Evolutionary conservation across 2,113 vertebrate genomes (phyloP), one percentile per base, ranked within the genome.

Genomic region (Equus przewalskii): DNA sequence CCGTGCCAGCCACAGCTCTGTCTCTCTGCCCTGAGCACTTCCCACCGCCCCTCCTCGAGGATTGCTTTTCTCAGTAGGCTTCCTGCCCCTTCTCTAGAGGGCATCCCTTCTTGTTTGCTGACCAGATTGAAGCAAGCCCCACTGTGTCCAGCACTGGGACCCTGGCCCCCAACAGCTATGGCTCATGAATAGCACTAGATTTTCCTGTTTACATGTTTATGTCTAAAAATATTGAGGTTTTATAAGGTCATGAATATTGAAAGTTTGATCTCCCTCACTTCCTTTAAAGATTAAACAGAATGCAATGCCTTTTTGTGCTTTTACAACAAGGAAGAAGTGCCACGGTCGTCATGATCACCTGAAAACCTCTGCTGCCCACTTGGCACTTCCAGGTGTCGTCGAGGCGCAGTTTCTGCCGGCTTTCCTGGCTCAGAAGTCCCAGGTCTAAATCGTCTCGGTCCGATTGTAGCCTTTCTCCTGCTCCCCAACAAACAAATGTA

Each of bases 271-370:
- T 81, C 16, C 36, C 30, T 72, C 6, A 54, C n/a, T 79, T 67
- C n/a, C 75, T 58, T 44, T 33, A 86, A 6, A 56, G 10, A 56
- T 10, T 67, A n/a, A 56, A 33, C 46, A 56, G 14, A 46, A 21
- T 1, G 4, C 28, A 51, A 46, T 49, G 41, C 65, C 62, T 78
- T 33, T 8, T 3, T 67, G 26, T 10, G 82, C 24, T 30, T 9
- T 24, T 13, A 44, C 4, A 21, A 11, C 7, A 2, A 76, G 49
- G 46, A 64, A 30, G 83, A 12, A 16, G 44, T 7, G 24, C 7
- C 36, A 0, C 0, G 19, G 60, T 54, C 5, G 9, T 64, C 9
- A 2, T 4, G 36, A 28, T 4, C 69, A 1, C 4, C 30, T 41
- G 30, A 51, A n/a, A 92, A 33, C n/a, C 1, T 30, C 19, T 12